Base-by-base conservation (phyloP, 1,140 invertebrate species). In the Armadillidium nasatum region DNA sequence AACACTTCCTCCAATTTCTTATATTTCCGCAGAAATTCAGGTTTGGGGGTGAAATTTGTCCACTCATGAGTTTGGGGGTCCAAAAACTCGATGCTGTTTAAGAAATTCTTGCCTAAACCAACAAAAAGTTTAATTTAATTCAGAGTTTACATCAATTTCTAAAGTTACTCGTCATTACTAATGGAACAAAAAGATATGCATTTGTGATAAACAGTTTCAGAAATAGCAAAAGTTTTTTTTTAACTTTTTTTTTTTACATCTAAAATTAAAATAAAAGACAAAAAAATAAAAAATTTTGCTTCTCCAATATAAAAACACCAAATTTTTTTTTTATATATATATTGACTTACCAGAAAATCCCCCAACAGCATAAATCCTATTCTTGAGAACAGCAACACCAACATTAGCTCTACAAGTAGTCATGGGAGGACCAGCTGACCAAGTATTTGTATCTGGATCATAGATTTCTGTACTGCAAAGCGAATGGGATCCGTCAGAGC, bases 41-140 rank as follows among this genome's bases (percentile, higher is more conserved):
- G 79, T 68, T 80, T 80, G 11, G 79, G 79, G 21, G 79, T 80
- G 67, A 80, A 80, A 68, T 80, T 80, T 23, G 79, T 92, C 91
- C 91, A 93, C 82, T 91, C 90, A 81, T 90, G 89, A 71, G 88
- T 89, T 46, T 88, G 87, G 50, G 86, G 84, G 81, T 91, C 91
- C 73, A 93, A 84, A 81, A 89, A 93, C 86, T 94, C 93, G 71
- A 94, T 89, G n/a, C 90, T 92, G 82, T 92, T 91, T 23, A 94
- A 85, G 85, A 94, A 94, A 76, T 87, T 87, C 86, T 92, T 92
- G 43, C 88, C 88, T 45, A 73, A 72, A 66, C 69, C 21, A 11
- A 71, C 45, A 77, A 75, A 13, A 70, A 43, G 13, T 44, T 45
- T 4, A 4, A n/a, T 21, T 77, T 33, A 33, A 33, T n/a, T 33